phyloP scores from a whole-genome alignment of 2,797 vertebrate species.

The Malurus leucopterus region DNA sequence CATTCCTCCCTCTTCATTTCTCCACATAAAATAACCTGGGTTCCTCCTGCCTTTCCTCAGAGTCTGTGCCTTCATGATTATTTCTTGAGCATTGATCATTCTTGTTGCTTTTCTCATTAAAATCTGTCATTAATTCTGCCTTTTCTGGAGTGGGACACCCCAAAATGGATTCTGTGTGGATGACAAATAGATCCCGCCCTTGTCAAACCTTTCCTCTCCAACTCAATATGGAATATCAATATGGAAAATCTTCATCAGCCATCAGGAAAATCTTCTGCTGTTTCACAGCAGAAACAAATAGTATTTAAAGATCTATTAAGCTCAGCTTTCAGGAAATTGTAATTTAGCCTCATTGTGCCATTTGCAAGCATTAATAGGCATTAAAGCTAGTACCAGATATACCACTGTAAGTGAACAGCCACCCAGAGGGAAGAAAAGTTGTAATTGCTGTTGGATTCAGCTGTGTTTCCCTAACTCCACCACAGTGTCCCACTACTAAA shows the following conservation, averaged over 20 bases:
- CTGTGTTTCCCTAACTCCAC: neutral
- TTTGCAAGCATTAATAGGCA: constrained; percentile 8
- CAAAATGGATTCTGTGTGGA: neutral
- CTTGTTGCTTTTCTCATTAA: neutral
- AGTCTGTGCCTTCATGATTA: neutral
- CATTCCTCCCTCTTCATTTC: neutral
- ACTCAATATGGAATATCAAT: neutral
- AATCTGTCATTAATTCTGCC: neutral
- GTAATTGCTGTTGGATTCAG: neutral
- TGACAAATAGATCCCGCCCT: neutral
- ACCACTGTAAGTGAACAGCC: neutral
- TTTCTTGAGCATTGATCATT: neutral
- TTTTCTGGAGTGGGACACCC: neutral
- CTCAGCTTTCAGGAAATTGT: constrained; percentile 27
- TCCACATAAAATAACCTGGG: neutral
- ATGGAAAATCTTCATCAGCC: neutral
- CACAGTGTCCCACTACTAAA: neutral
- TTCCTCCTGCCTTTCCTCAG: neutral
- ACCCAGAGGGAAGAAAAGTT: neutral
- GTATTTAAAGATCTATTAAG: neutral
- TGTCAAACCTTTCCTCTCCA: neutral
- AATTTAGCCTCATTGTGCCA: neutral
- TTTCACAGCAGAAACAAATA: neutral
- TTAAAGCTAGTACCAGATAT: neutral
- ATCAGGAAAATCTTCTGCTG: too few species aligned